Base-by-base conservation (phyloP, 2,888 invertebrate species). In the Ceramica pisi region DNA sequence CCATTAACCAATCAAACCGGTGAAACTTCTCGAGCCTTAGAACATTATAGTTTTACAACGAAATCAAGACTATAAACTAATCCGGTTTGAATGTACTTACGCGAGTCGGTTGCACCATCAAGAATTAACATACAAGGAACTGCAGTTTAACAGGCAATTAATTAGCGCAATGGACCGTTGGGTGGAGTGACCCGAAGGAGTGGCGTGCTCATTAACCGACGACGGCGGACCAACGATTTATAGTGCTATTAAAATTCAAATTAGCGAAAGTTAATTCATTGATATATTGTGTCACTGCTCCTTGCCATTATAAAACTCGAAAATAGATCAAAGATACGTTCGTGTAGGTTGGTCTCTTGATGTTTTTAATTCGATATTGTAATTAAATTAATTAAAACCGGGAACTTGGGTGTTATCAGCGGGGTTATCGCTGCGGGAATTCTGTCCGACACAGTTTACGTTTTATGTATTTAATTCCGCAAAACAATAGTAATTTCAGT, bases 161-260 rank as follows among this genome's bases (percentile, higher is more conserved):
- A 90, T 91, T 90, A 91, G 85, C 82, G 82, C 87, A 85, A 85
- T 86, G 85, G 88, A 80, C 86, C 86, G 86, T 85, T 83, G 89
- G 85, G 89, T 86, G 87, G 86, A 90, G 82, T 90, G 90, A 90
- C 90, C 90, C 82, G 81, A 75, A 86, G 88, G 90, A 88, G 87
- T 81, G 86, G 78, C 86, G 86, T 81, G 86, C 90, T 88, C 87
- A 89, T 88, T 89, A 88, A 86, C 84, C 82, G 82, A 81, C 83
- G 83, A 83, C 82, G 87, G 83, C 88, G 81, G 81, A 65, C 85
- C 60, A 67, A 75, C 86, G 84, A 91, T 90, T 91, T 90, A 91
- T 90, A 77, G 73, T 67, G 83, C 88, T 87, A 90, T 92, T 90
- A 91, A 89, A 89, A 92, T 92, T 91, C 87, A 90, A 91, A 92